Evolutionary conservation across 1,140 invertebrate genomes (phyloP).

Genomic region (Drosophila erecta): DNA sequence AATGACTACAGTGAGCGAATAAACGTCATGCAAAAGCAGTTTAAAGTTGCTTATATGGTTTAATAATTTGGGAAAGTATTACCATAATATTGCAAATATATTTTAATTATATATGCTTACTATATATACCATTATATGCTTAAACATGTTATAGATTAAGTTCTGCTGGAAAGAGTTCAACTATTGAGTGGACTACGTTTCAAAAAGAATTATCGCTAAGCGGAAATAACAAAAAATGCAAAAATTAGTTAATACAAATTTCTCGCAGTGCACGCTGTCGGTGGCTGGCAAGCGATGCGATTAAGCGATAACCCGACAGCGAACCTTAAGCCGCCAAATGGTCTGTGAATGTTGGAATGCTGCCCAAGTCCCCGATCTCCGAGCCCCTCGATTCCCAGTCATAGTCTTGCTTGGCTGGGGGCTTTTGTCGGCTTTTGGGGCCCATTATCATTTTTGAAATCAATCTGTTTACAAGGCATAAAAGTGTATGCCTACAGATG

Average conservation of each 20-base stretch:
- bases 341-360: slow-evolving; percentile 78
- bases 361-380: slow-evolving; percentile 12
- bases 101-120: too few species aligned
- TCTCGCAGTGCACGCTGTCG: slow-evolving; percentile 17
- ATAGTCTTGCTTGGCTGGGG: slow-evolving; percentile 30
- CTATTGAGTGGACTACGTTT: background rate
- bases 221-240: too few species aligned
- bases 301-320: slow-evolving; percentile 79
- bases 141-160: background rate
- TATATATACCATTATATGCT: too few species aligned
- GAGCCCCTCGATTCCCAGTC: background rate
- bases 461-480: slow-evolving; percentile 79
- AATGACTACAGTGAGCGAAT: slow-evolving; percentile 27
- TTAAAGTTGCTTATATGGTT: background rate
- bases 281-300: slow-evolving; percentile 71
- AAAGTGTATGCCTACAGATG: slow-evolving; percentile 35
- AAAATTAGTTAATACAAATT: background rate
- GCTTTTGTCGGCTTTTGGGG: slow-evolving; percentile 73
- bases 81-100: too few species aligned
- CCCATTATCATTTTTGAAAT: slow-evolving; percentile 80
- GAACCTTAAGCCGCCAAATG: slow-evolving; percentile 81
- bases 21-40: background rate
- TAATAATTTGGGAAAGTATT: too few species aligned
- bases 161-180: background rate
- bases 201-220: too few species aligned